Conservation (phyloP, 2,113 vertebrate genomes). For the Helogale parvula region DNA sequence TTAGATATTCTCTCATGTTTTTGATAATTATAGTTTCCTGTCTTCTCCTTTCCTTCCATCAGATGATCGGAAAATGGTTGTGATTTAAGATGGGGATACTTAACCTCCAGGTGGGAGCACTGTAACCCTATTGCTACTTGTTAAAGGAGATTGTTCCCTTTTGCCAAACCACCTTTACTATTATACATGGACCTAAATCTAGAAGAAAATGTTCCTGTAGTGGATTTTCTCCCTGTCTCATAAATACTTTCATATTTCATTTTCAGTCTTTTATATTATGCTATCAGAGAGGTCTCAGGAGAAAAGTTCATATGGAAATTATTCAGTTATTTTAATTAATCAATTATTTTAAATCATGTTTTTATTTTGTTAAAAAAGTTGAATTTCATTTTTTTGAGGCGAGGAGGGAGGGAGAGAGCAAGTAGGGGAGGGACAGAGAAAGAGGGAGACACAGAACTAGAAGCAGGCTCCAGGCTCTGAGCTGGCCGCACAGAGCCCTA, state of each 20-base stretch:
- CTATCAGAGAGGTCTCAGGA: background rate
- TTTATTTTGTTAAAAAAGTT: background rate
- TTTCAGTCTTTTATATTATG: background rate
- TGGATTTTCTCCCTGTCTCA: background rate
- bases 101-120: background rate
- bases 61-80: background rate
- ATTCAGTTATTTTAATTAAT: constrained; percentile 10
- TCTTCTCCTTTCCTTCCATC: background rate
- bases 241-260: background rate
- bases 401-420: too few relatives aligned
- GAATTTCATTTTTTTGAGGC: background rate
- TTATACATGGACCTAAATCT: background rate
- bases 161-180: background rate
- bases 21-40: background rate
- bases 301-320: background rate
- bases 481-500: too few relatives aligned
- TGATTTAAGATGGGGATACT: background rate
- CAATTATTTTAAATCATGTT: constrained; percentile 20
- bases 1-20: background rate
- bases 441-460: too few relatives aligned
- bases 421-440: too few relatives aligned
- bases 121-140: background rate
- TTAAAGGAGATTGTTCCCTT: background rate
- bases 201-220: background rate
- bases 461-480: too few relatives aligned